Evolutionary conservation across 2,888 invertebrate genomes (phyloP).

Genomic region (Pollenia labialis): DNA sequence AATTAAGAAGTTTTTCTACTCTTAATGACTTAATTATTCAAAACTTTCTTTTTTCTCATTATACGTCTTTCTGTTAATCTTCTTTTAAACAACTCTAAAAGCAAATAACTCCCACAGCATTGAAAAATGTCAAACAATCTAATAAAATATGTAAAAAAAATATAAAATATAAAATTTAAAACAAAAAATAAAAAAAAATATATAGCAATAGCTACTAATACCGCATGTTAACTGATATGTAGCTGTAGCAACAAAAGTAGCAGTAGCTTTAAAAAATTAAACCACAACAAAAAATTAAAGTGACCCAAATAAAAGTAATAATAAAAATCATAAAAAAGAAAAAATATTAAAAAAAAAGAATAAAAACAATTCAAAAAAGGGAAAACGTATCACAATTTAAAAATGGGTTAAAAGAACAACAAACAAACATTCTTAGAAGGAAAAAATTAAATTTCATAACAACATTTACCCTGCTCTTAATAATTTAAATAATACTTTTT

Average conservation of each 20-base stretch:
- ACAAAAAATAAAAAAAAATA: conserved; percentile 44
- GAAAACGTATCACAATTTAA: not conserved
- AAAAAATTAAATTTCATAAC: conserved; percentile 50
- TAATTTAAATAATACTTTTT: conserved; percentile 20
- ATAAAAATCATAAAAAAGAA: conserved; percentile 20
- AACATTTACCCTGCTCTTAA: conserved; percentile 32
- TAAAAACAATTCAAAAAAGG: too few relatives aligned
- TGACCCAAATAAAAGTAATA: conserved; percentile 49
- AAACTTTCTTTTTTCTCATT: conserved; percentile 16
- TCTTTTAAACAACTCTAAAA: conserved; percentile 1
- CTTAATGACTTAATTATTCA: not conserved
- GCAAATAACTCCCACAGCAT: conserved; percentile 29
- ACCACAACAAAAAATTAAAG: conserved; percentile 16
- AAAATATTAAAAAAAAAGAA: conserved; percentile 12
- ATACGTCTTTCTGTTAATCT: not conserved
- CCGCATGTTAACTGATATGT: conserved; percentile 32
- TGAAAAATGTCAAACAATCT: conserved; percentile 32
- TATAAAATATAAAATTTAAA: conserved; percentile 44
- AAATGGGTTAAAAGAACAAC: conserved; percentile 10
- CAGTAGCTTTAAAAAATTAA: not conserved
- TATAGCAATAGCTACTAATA: not conserved
- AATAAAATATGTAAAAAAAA: not conserved
- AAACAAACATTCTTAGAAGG: not conserved
- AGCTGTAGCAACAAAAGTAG: conserved; percentile 1
- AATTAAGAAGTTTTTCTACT: not conserved